Evolutionary conservation across 2,888 invertebrate genomes (phyloP), one percentile per base, ranked within the genome.

Genomic region (Acrobeloides nanus): DNA sequence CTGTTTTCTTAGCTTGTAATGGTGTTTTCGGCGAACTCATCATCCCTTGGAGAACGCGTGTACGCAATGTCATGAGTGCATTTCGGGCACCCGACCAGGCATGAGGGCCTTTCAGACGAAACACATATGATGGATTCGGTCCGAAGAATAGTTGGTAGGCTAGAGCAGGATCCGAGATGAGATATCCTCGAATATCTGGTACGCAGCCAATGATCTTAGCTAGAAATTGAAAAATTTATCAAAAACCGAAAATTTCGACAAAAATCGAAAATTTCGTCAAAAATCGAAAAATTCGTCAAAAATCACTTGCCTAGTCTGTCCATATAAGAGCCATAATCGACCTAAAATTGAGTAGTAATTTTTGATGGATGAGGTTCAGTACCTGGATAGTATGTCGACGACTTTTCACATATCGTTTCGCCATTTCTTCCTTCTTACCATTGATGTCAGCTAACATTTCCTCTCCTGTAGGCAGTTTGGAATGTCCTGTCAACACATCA

Each of bases 51-150:
- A 41, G 20, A 32, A 59, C 43, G 33, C 65, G 37, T 17, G 59
- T 46, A 17, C 56, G 51, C 23, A 53, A 51, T 18, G 49, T 51
- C 31, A 64, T 42, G 34, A 79, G 75, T 15, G 77, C 75, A 2
- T 76, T 54, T 35, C 76, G 61, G 1, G 78, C 78, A 3, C 76
- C 77, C 5, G 55, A 38, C 78, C 78, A 78, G 15, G 61, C 44
- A 26, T 76, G 69, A 3, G 75, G 75, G 1, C 78, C 78, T 29
- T 50, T 33, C n/a, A 64, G 27, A 26, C 61, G 53, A 24, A 56
- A 58, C 24, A 26, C 38, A 34, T 64, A 60, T 7, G 62, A 49
- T 12, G 43, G 29, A 37, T 64, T 46, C 8, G 59, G 50, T 8
- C 60, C 56, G 42, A 62, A 60, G 31, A 51, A 15, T 12, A 64